Evolutionary conservation across 2,113 vertebrate genomes (phyloP).

Genomic region (Carollia perspicillata): DNA sequence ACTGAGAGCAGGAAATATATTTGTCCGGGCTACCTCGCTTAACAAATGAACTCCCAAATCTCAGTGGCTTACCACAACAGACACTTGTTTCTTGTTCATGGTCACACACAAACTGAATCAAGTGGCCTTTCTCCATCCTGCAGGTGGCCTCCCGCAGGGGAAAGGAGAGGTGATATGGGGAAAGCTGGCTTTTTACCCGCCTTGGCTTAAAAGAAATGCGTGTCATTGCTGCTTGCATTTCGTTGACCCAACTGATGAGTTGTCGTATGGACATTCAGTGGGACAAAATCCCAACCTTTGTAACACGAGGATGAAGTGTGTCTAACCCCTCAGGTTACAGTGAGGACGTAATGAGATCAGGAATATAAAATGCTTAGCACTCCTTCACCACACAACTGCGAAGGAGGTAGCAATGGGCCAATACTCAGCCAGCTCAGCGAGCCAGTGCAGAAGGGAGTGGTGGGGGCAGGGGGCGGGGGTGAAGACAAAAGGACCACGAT

Average conservation of each 20-base stretch:
- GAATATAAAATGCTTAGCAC: no score
- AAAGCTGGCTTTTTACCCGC: not conserved
- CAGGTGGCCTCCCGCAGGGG: no score
- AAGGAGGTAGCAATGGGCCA: not conserved
- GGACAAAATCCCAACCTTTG: no score
- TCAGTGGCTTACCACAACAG: not conserved
- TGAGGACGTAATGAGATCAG: no score
- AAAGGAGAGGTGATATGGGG: not conserved
- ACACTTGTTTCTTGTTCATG: not conserved
- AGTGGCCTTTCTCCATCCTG: no score
- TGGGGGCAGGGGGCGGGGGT: fast-evolving
- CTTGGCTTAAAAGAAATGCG: not conserved
- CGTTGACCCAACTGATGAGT: not conserved
- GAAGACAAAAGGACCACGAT: not conserved
- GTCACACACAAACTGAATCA: not conserved
- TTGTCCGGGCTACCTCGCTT: not conserved
- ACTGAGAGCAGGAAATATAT: not conserved
- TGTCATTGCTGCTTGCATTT: not conserved
- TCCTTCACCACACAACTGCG: not conserved
- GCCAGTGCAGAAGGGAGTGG: not conserved
- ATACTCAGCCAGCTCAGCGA: not conserved
- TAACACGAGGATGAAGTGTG: no score
- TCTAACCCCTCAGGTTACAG: no score
- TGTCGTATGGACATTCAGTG: not conserved
- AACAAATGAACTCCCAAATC: not conserved